These are phyloP conservation scores for Pterostichus niger DNA, from an alignment of 2,888 invertebrate genomes.

Conservation along the genomic window DNA sequence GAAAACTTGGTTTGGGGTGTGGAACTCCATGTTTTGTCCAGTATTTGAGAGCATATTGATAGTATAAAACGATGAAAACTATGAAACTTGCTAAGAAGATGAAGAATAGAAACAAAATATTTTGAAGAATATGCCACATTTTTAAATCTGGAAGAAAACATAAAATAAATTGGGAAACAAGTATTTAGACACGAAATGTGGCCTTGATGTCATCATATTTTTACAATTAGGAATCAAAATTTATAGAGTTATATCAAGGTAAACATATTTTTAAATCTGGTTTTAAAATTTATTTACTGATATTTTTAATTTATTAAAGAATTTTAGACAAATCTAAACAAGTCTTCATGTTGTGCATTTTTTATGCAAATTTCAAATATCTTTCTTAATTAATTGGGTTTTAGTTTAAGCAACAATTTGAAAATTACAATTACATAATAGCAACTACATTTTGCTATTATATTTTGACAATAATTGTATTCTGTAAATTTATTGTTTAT, in stretches of 20 bases:
- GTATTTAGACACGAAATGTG: background rate
- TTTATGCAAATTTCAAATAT: too few species aligned
- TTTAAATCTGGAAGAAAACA: background rate
- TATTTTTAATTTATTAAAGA: constrained; percentile 66
- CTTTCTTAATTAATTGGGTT: too few species aligned
- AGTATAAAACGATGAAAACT: background rate
- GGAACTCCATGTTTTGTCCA: constrained; percentile 73
- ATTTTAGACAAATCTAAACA: too few species aligned
- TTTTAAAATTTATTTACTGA: constrained; percentile 49
- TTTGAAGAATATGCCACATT: constrained; percentile 1
- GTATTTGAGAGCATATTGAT: constrained; percentile 70
- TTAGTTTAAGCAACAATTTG: too few species aligned
- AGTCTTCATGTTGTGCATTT: too few species aligned
- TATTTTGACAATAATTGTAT: too few species aligned
- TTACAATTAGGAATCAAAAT: too few species aligned
- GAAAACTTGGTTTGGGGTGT: constrained; percentile 71
- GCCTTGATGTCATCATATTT: too few species aligned
- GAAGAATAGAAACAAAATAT: background rate
- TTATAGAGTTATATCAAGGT: too few species aligned
- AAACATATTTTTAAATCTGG: background rate
- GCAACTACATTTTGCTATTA: too few species aligned
- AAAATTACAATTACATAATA: too few species aligned
- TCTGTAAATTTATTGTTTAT: too few species aligned
- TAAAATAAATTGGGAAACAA: background rate
- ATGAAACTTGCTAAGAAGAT: background rate